These are phyloP conservation scores for Machimus rusticus DNA, from an alignment of 2,888 invertebrate genomes.

Conservation along the genomic window DNA sequence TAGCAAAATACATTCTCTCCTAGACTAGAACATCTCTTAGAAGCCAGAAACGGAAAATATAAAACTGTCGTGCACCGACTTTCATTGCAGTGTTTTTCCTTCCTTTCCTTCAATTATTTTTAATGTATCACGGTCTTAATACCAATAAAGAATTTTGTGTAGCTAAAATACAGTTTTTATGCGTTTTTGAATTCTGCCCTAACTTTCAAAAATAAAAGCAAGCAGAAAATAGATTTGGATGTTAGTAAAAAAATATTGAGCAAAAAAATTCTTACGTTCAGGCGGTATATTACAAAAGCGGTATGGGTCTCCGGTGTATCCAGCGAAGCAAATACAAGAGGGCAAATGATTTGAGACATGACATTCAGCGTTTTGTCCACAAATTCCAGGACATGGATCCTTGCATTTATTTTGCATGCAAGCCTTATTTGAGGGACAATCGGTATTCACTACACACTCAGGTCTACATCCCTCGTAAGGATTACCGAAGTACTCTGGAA, in stretches of 20 bases:
- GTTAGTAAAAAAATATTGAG: neutral
- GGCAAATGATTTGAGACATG: conserved; percentile 76
- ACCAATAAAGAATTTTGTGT: neutral
- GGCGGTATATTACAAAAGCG: conserved; percentile 67
- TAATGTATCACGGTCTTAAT: neutral
- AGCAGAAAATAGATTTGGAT: neutral
- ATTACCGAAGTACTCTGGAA: conserved; percentile 70
- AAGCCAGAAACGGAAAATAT: no score
- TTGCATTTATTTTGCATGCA: conserved; percentile 78
- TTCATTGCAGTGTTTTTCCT: neutral
- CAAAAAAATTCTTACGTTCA: conserved; percentile 63
- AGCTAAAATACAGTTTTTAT: neutral
- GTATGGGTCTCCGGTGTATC: conserved; percentile 82
- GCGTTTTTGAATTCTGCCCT: neutral
- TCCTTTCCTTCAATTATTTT: neutral
- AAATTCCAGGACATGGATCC: conserved; percentile 81
- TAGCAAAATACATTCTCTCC: no score
- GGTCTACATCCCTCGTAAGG: conserved; percentile 79
- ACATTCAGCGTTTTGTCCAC: conserved; percentile 77
- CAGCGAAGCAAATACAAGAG: conserved; percentile 72
- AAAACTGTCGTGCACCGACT: no score
- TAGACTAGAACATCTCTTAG: no score
- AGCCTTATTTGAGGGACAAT: conserved; percentile 75
- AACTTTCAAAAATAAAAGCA: neutral
- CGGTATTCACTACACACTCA: conserved; percentile 80